Evolutionary conservation across 2,797 vertebrate species (phyloP).

Genomic region (Micromesistius poutassou): DNA sequence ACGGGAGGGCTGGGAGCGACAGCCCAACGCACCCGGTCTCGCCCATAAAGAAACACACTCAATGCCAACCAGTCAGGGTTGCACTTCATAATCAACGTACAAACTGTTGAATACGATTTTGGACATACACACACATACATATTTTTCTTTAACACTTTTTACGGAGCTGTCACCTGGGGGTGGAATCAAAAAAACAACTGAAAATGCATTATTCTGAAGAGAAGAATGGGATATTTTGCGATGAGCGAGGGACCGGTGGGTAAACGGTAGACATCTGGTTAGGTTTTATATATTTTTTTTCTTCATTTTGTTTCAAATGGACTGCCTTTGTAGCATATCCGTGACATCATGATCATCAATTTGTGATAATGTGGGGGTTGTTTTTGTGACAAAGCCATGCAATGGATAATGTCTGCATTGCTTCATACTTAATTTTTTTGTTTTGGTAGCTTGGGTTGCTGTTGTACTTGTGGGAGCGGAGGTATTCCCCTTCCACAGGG

Average conservation of each 20-base stretch:
- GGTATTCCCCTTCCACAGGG: background rate
- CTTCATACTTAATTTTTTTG: background rate
- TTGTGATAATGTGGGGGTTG: conserved; percentile 29
- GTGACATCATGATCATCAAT: conserved; percentile 23
- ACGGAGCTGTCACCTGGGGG: conserved; percentile 10
- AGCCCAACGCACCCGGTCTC: conserved; percentile 11
- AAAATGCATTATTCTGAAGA: background rate
- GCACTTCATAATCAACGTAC: conserved; percentile 38
- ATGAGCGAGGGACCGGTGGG: background rate
- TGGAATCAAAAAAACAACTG: background rate
- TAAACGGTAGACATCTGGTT: background rate
- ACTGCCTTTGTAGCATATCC: conserved; percentile 13
- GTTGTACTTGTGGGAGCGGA: background rate
- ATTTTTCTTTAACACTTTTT: conserved; percentile 7
- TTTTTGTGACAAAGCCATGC: conserved; percentile 1
- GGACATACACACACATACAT: conserved; percentile 18
- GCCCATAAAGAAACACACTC: conserved; percentile 29
- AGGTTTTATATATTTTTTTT: background rate
- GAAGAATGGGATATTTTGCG: conserved; percentile 8
- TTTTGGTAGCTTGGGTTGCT: background rate
- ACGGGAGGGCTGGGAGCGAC: conserved; percentile 8
- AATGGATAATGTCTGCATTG: background rate
- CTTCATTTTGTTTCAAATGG: conserved; percentile 8
- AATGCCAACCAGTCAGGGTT: conserved; percentile 51
- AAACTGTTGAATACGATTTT: conserved; percentile 31